phyloP scores from a whole-genome alignment of 2,113 vertebrate genomes.

The Onychorhynchus coronatus region DNA sequence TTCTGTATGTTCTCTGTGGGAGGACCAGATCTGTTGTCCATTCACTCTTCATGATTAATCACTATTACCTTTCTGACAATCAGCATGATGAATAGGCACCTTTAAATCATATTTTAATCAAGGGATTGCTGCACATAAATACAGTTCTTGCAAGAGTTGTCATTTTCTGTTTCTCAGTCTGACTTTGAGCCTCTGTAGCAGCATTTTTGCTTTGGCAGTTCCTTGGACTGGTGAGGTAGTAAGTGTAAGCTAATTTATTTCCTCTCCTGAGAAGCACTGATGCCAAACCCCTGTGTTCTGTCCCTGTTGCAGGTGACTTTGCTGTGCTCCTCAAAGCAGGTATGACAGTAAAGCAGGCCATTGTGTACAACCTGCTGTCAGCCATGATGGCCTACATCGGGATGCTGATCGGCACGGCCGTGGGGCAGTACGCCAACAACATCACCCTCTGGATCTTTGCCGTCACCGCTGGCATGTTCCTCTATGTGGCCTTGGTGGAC shows the following conservation, averaged over 20 bases:
- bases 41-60: not conserved
- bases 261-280: not conserved
- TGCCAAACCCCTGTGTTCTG: not conserved
- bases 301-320: slow-evolving; percentile 86
- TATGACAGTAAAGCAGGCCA: slow-evolving; percentile 96
- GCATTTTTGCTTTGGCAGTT: not conserved
- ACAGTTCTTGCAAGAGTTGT: not conserved
- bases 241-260: not conserved
- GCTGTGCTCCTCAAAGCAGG: slow-evolving; percentile 96
- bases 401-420: slow-evolving; percentile 93
- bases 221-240: not conserved
- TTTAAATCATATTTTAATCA: not conserved
- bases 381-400: slow-evolving; percentile 97
- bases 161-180: not conserved
- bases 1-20: not conserved
- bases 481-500: slow-evolving; percentile 96
- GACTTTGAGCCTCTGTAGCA: not conserved
- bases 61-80: not conserved
- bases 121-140: not conserved
- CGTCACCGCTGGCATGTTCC: slow-evolving; percentile 97
- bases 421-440: slow-evolving; percentile 94
- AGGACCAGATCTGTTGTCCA: not conserved
- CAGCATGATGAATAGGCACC: not conserved
- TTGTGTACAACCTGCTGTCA: slow-evolving; percentile 95
- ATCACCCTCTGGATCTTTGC: slow-evolving; percentile 98